Base-by-base conservation (phyloP, 2,888 invertebrate genomes). In the Xestia xanthographa region DNA sequence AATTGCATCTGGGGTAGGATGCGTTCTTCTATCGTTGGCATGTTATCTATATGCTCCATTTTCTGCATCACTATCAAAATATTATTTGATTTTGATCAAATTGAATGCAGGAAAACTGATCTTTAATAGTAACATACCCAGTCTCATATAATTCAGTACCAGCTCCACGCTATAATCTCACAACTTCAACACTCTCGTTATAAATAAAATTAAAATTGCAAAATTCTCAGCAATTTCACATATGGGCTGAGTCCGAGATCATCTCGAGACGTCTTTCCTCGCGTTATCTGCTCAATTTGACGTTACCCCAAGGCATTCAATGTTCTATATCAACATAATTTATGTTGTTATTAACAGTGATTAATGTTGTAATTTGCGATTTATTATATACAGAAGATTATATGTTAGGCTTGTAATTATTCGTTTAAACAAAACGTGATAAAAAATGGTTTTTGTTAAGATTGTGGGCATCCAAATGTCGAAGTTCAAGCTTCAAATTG, bases 131-230 rank as follows among this genome's bases (percentile, higher is more conserved):
- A 34, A 45, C 14, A 66, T 6, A 9, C 8, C 8, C 5, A 2
- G 29, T 17, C 20, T 66, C 67, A 11, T 45, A 29, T 60, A 43
- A 34, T n/a, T 62, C 5, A 45, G 14, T 43, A 29, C 17, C 56
- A 48, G 76, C 38, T 34, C 26, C 41, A 67, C 91, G 90, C 91
- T 85, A 5, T 11, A 20, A 77, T 79, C 90, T 88, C 73, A 67
- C 84, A 70, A n/a, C 86, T 93, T 93, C 75, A 43, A 85, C 79
- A 81, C 79, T 80, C 79, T 92, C 91, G 93, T 94, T 95, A 96
- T 95, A 96, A 96, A 96, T 96, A 95, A 96, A 96, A 96, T 96
- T 96, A 95, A 96, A 96, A 96, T 96, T 96, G 95, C 95, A 95
- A 96, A 96, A 95, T 95, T 94, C 94, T 90, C 93, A 95, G 92